Evolutionary conservation across 1,140 invertebrate species (phyloP), one percentile per base, ranked within the genome.

Genomic region (Bombus soroeensis): DNA sequence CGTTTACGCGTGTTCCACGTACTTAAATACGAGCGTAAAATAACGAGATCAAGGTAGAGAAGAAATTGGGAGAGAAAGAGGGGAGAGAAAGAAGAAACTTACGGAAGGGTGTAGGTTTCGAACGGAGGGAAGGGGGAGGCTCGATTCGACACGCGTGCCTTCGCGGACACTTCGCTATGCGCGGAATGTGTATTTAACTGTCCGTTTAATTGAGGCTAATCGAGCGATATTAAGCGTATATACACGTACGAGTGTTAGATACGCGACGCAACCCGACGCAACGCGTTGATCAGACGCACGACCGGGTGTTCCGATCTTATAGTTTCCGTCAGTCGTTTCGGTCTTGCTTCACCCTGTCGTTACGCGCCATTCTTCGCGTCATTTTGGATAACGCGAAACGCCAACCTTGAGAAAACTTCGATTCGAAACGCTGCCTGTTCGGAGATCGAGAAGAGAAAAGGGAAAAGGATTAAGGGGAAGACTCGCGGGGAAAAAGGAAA

Each of bases 171-270:
- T 43, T 43, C 66, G 83, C 91, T 88, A 94, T 92, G 92, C 92
- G 66, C 87, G 92, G 94, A 94, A 94, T 94, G 92, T 89, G 90
- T 91, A 90, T 92, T 93, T 88, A 89, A 88, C 90, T 91, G 91
- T 87, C 86, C 81, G 88, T 93, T 93, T 94, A 95, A 95, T 94
- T 94, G 94, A 93, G 89, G 91, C 93, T 95, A 95, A 95, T 95
- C 90, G 94, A 91, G 89, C 88, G 90, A 93, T 93, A 94, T 94
- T 94, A 94, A 91, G 92, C 88, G 83, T 18, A 10, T 68, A 68
- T 62, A 91, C 92, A 84, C 88, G 92, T 88, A 89, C 92, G 90
- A 93, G 88, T 89, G 81, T 88, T 89, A 90, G 90, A 90, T 87
- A 80, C 87, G 10, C 70, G n/a, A 59, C 32, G 32, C n/a, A 15